Conservation (phyloP, 1,140 invertebrate genomes). For the Drosophila nigromelanica region DNA sequence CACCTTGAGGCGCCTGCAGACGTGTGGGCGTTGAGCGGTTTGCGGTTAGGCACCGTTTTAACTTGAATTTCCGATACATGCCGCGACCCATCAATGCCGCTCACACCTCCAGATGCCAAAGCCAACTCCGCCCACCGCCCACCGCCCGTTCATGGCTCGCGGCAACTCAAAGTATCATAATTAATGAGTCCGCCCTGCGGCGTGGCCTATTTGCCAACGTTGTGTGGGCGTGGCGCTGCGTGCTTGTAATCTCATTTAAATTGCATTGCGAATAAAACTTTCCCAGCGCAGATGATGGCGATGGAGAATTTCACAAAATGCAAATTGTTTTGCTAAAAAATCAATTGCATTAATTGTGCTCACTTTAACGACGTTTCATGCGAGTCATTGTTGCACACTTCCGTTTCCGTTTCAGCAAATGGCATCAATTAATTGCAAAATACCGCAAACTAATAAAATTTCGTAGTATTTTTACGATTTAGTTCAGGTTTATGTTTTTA, state of each 20-base stretch:
- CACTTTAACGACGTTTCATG: slow-evolving; percentile 36
- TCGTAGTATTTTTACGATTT: background rate
- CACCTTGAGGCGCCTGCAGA: background rate
- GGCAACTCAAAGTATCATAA: slow-evolving; percentile 67
- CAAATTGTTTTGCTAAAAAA: slow-evolving; percentile 47
- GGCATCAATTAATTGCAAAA: slow-evolving; percentile 1
- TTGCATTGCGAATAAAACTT: slow-evolving; percentile 46
- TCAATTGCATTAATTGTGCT: slow-evolving; percentile 61
- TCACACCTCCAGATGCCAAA: slow-evolving; percentile 9
- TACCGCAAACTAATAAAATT: background rate
- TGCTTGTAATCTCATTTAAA: slow-evolving; percentile 58
- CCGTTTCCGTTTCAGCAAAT: slow-evolving; percentile 31
- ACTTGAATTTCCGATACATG: slow-evolving; percentile 66
- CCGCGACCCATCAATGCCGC: slow-evolving; percentile 41
- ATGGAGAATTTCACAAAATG: slow-evolving; percentile 14
- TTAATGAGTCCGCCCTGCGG: slow-evolving; percentile 60
- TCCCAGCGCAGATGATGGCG: background rate
- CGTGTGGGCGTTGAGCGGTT: slow-evolving; percentile 21
- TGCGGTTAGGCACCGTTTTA: slow-evolving; percentile 61
- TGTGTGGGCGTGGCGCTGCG: slow-evolving; percentile 18
- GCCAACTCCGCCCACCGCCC: background rate
- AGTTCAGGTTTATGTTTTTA: background rate
- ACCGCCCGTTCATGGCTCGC: slow-evolving; percentile 9
- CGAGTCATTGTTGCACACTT: slow-evolving; percentile 22
- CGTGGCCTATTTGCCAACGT: slow-evolving; percentile 22